Evolutionary conservation across 2,888 invertebrate species (phyloP).

Genomic region (Phengaris alcon): DNA sequence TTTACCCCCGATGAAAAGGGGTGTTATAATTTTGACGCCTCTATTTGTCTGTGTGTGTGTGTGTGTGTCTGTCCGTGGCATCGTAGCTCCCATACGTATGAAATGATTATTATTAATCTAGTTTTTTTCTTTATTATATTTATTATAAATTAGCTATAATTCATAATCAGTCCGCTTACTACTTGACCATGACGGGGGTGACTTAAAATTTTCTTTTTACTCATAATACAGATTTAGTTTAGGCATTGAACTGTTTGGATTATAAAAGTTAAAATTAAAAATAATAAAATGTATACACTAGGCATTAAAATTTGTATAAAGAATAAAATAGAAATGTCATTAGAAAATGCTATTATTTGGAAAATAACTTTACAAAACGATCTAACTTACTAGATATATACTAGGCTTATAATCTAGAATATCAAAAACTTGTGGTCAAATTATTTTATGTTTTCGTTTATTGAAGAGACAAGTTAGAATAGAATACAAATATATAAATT

Average conservation of each 20-base stretch:
- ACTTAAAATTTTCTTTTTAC: neutral
- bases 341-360: neutral
- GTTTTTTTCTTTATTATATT: too few species aligned
- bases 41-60: too few species aligned
- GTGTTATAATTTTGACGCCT: too few species aligned
- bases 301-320: neutral
- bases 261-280: neutral
- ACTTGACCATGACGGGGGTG: too few species aligned
- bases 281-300: neutral
- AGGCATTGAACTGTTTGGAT: neutral
- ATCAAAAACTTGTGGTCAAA: neutral
- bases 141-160: too few species aligned
- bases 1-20: neutral
- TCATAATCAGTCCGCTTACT: too few species aligned
- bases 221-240: neutral
- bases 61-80: too few species aligned
- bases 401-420: neutral
- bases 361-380: neutral
- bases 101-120: too few species aligned
- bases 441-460: neutral
- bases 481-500: too few species aligned
- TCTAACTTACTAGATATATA: neutral
- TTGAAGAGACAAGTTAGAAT: too few species aligned
- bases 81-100: too few species aligned
- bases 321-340: neutral